Conservation (phyloP, 2,797 vertebrate genomes). For the Danionella dracula region DNA sequence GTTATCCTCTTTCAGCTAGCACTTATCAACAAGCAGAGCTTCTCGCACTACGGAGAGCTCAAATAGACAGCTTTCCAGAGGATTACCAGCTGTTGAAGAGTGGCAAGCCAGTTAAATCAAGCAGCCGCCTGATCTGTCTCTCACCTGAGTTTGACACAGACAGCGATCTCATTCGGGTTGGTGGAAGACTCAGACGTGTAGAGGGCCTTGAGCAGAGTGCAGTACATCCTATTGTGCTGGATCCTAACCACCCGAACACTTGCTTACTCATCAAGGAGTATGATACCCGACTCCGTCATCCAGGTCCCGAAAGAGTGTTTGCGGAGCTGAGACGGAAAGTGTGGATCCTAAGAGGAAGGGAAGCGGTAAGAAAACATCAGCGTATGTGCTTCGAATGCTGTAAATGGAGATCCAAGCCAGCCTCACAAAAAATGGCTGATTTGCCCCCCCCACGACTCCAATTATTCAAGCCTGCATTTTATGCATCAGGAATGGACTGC, state of each 20-base stretch:
- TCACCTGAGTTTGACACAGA: too few relatives aligned
- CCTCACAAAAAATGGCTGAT: neutral
- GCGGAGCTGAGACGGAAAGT: neutral
- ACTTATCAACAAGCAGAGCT: too few relatives aligned
- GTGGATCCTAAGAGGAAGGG: neutral
- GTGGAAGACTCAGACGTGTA: neutral
- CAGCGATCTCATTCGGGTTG: too few relatives aligned
- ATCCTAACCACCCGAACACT: neutral
- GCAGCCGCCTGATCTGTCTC: too few relatives aligned
- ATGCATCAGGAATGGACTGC: neutral
- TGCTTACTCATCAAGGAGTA: neutral
- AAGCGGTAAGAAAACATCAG: neutral
- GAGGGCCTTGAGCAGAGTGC: neutral
- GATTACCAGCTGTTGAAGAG: too few relatives aligned
- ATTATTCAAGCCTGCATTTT: neutral
- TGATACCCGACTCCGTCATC: neutral
- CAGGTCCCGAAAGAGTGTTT: neutral
- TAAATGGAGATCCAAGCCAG: neutral
- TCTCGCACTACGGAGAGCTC: too few relatives aligned
- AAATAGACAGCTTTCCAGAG: too few relatives aligned
- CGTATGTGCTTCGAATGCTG: neutral
- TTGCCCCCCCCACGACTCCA: neutral
- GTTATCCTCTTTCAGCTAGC: too few relatives aligned
- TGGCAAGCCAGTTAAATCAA: too few relatives aligned
- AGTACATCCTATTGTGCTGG: conserved; percentile 10